Conservation (phyloP, 37 sponge, comb jelly and placozoan species). For the Crambe crambe region DNA sequence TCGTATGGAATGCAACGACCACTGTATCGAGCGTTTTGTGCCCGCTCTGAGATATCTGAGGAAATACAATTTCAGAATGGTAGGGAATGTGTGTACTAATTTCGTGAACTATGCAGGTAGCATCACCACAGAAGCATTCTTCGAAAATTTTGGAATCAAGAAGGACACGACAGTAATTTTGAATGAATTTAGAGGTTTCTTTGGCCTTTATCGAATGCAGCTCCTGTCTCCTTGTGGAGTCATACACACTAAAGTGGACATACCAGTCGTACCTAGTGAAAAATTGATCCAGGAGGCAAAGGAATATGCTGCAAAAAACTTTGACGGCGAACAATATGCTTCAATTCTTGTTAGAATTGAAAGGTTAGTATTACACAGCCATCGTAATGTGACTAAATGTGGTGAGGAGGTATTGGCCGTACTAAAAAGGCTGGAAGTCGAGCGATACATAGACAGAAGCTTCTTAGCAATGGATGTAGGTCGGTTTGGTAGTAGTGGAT, state of each 20-base stretch:
- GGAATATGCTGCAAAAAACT: not conserved
- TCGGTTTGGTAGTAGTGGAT: slow-evolving; percentile 31
- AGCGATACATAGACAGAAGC: not conserved
- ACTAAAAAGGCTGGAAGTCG: not conserved
- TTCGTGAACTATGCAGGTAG: slow-evolving; percentile 24
- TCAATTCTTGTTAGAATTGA: slow-evolving; percentile 31
- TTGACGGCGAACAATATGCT: slow-evolving; percentile 3
- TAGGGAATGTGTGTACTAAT: slow-evolving; percentile 20
- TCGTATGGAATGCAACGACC: slow-evolving; percentile 1
- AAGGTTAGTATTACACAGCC: slow-evolving; percentile 18
- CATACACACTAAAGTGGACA: not conserved
- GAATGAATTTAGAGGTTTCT: slow-evolving; percentile 55
- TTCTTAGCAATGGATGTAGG: slow-evolving; percentile 49
- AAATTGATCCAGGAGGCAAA: slow-evolving; percentile 9
- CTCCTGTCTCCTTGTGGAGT: slow-evolving; percentile 28
- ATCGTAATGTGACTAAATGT: slow-evolving; percentile 16
- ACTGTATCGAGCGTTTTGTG: slow-evolving; percentile 20
- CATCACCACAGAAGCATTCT: not conserved
- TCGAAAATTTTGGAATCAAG: slow-evolving; percentile 15
- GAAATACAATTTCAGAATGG: slow-evolving; percentile 16
- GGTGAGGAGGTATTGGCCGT: not conserved
- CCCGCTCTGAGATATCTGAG: not conserved
- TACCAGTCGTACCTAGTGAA: slow-evolving; percentile 7
- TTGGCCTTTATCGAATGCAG: slow-evolving; percentile 35
- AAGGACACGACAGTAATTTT: slow-evolving; percentile 21